Percentiles rank a stretch among this genome's conserved stretches.
phyloP scores from a whole-genome alignment of 2,888 invertebrate genomes.

The Epistrophella euchroma region DNA sequence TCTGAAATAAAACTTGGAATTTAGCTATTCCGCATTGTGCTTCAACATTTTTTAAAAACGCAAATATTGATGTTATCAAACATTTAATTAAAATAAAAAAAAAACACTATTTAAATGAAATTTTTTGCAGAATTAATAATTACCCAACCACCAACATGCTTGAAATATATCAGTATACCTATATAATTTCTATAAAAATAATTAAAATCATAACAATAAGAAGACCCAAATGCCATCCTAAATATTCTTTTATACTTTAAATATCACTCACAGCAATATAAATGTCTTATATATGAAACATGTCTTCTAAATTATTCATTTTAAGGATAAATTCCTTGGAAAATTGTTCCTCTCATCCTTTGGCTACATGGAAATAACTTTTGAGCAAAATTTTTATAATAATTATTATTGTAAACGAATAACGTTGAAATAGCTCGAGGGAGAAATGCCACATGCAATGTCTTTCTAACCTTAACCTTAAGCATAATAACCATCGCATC shows the following conservation, averaged over 20 bases:
- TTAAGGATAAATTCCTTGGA: conserved; percentile 6
- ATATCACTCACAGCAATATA: neutral
- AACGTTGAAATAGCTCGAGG: conserved; percentile 18
- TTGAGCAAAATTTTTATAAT: conserved; percentile 8
- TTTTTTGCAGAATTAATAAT: neutral
- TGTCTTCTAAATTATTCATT: conserved; percentile 21
- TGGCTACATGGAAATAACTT: conserved; percentile 15
- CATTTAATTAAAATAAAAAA: neutral
- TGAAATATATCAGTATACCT: neutral
- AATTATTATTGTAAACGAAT: conserved; percentile 10
- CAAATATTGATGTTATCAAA: neutral
- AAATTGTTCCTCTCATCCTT: neutral
- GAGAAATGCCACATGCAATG: conserved; percentile 15
- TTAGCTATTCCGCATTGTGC: too few relatives aligned
- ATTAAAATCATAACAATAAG: neutral
- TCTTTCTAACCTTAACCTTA: conserved; percentile 8
- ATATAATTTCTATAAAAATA: neutral
- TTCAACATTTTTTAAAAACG: too few relatives aligned
- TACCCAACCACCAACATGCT: neutral
- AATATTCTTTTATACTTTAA: neutral
- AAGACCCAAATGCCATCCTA: neutral
- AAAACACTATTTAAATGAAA: neutral
- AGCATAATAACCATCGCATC: neutral
- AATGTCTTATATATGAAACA: conserved; percentile 14
- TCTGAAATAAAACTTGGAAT: too few relatives aligned